Evolutionary conservation across 2,113 vertebrate species (phyloP).

Genomic region (Embiotoca jacksoni): DNA sequence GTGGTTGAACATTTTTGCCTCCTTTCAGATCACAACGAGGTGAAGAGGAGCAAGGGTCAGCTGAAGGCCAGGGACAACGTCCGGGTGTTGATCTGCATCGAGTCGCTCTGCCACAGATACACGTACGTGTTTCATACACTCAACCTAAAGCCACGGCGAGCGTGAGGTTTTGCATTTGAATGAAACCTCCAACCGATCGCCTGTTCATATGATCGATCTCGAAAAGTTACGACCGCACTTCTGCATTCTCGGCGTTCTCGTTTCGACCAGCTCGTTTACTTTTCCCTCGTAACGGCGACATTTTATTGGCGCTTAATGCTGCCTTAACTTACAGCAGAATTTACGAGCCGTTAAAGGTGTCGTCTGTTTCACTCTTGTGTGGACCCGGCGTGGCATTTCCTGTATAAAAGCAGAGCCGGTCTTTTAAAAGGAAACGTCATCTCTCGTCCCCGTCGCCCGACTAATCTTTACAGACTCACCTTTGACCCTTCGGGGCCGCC

Average conservation of each 20-base stretch:
- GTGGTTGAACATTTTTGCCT: neutral
- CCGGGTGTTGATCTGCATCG: constrained; percentile 93
- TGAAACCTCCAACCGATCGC: constrained; percentile 21
- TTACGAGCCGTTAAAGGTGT: constrained; percentile 77
- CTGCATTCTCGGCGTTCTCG: constrained; percentile 42
- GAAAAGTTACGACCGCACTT: constrained; percentile 24
- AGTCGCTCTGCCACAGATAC: constrained; percentile 94
- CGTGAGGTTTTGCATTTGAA: constrained; percentile 53
- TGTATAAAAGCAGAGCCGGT: constrained; percentile 73
- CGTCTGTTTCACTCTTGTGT: constrained; percentile 76
- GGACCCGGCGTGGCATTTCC: constrained; percentile 83
- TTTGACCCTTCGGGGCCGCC: constrained; percentile 71
- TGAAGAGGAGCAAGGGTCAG: constrained; percentile 88
- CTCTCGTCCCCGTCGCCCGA: constrained; percentile 68
- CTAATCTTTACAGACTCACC: constrained; percentile 78
- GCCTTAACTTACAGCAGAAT: constrained; percentile 60
- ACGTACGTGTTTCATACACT: constrained; percentile 83
- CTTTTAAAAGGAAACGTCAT: constrained; percentile 75
- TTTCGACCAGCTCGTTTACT: constrained; percentile 35
- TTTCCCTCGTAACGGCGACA: constrained; percentile 13
- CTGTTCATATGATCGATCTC: constrained; percentile 26
- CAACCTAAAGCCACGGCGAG: constrained; percentile 24
- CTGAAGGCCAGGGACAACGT: constrained; percentile 89
- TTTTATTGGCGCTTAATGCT: constrained; percentile 58
- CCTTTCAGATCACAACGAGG: constrained; percentile 89